Conservation (phyloP, 2,797 vertebrate species). For the Liasis olivaceus region DNA sequence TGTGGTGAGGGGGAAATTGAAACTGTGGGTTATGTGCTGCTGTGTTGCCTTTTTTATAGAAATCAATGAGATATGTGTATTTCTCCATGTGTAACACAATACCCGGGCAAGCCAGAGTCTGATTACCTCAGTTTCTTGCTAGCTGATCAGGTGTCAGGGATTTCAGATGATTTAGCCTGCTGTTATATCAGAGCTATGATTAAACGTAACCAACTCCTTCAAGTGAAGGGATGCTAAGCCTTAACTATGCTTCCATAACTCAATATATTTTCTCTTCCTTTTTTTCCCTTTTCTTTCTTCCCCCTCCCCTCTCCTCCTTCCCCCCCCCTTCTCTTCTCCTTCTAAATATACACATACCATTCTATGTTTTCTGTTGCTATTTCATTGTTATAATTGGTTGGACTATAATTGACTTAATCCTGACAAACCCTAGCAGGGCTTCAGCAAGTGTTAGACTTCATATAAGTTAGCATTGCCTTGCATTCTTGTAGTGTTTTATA, state of each 20-base stretch:
- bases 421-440: background rate
- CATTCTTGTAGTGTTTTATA: too few relatives aligned
- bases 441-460: background rate
- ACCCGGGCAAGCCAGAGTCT: background rate
- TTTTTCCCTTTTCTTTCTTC: too few relatives aligned
- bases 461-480: background rate
- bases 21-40: background rate
- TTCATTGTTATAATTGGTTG: background rate
- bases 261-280: background rate
- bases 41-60: background rate
- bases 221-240: background rate
- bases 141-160: background rate
- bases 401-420: background rate
- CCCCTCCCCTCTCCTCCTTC: background rate
- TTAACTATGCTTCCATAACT: background rate
- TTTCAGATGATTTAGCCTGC: background rate
- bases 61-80: background rate
- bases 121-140: background rate
- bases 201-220: background rate
- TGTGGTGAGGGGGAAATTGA: background rate
- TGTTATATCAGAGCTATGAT: background rate
- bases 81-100: background rate
- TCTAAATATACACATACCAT: background rate
- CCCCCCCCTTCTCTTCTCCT: background rate
- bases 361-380: background rate